Conservation (phyloP, 2,113 vertebrate species). For the Ailurus styani region DNA sequence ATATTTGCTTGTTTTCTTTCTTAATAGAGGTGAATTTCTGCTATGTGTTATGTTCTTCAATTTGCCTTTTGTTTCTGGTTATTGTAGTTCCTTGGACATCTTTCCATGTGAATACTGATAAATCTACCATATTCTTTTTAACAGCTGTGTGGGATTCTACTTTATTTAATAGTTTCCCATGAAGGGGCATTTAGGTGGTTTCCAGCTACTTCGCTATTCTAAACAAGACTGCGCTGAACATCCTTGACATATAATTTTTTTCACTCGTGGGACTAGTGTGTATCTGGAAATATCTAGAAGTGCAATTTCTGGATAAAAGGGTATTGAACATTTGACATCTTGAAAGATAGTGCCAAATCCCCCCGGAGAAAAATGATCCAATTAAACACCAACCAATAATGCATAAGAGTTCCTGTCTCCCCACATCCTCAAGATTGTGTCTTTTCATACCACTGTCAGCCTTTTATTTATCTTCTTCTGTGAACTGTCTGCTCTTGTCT, state of each 20-base stretch:
- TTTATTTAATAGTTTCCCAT: neutral
- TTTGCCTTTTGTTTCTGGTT: neutral
- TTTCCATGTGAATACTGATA: neutral
- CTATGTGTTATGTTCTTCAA: neutral
- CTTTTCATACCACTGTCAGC: neutral
- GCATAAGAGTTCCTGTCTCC: neutral
- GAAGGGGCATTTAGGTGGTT: conserved; percentile 60
- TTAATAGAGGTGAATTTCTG: neutral
- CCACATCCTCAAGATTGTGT: neutral
- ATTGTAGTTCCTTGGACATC: neutral
- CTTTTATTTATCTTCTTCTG: neutral
- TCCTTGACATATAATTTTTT: neutral
- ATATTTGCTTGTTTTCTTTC: neutral
- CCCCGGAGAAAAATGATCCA: neutral
- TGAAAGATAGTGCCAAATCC: neutral
- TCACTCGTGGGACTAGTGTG: neutral
- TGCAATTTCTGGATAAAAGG: neutral
- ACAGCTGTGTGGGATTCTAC: neutral
- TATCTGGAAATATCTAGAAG: neutral
- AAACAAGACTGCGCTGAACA: neutral
- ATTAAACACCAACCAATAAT: neutral
- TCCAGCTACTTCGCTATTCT: conserved; percentile 40
- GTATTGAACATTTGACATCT: neutral
- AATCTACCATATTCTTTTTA: neutral
- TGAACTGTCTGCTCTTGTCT: neutral